phyloP scores from a whole-genome alignment of 2,888 invertebrate genomes.

The Meiosimyza decipiens region DNA sequence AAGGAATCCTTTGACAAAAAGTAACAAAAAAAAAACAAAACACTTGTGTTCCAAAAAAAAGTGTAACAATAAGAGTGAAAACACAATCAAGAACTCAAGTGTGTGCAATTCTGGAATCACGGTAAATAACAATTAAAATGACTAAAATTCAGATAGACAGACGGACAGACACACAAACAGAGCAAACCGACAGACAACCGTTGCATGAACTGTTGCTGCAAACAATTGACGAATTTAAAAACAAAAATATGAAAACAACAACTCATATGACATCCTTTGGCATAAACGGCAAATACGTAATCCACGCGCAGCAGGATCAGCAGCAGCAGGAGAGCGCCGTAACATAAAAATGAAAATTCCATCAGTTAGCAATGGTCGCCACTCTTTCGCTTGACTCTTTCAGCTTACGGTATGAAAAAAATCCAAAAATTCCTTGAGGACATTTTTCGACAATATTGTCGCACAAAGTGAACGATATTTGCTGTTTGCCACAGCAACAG shows the following conservation, averaged over 20 bases:
- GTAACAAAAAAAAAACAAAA: neutral
- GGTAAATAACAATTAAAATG: slow-evolving; percentile 63
- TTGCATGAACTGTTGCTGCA: too few species aligned
- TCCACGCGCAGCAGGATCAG: slow-evolving; percentile 11
- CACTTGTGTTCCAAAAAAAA: neutral
- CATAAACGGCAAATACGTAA: slow-evolving; percentile 9
- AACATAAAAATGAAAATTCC: slow-evolving; percentile 35
- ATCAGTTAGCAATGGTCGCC: slow-evolving; percentile 23
- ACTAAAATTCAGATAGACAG: slow-evolving; percentile 47
- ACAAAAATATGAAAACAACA: neutral
- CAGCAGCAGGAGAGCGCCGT: too few species aligned
- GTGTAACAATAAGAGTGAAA: neutral
- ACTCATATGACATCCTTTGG: slow-evolving; percentile 13
- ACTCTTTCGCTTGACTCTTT: neutral
- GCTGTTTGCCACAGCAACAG: slow-evolving; percentile 4
- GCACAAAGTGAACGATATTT: slow-evolving; percentile 25
- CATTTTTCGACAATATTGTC: slow-evolving; percentile 34
- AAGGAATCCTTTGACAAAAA: neutral
- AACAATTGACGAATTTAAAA: neutral
- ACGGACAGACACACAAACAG: slow-evolving; percentile 21
- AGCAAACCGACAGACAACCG: neutral
- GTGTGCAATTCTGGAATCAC: slow-evolving; percentile 46
- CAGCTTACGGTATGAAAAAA: neutral
- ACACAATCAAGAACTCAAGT: slow-evolving; percentile 3
- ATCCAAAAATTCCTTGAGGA: slow-evolving; percentile 25